Evolutionary conservation across 2,888 invertebrate species (phyloP), one percentile per base, ranked within the genome.

Genomic region (Asteroscopus sphinx): DNA sequence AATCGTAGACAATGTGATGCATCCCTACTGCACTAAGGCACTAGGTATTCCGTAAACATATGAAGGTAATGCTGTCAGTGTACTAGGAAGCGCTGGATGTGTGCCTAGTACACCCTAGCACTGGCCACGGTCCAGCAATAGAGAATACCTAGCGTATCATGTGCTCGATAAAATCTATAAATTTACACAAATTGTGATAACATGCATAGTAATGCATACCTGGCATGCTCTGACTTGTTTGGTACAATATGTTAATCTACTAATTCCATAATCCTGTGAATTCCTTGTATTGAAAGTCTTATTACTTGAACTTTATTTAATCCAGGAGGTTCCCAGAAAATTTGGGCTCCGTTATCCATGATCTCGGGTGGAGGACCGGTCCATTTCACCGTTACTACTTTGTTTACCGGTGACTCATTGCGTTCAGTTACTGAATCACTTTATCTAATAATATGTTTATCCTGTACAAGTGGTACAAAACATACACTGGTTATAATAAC

Each of bases 61-160:
- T 80, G 82, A 82, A 87, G 85, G 81, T 86, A 82, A 87, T 83
- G 76, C 80, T 81, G 81, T 80, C 80, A 82, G 77, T 88, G 77
- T 87, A 90, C 89, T 76, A 91, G 92, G 92, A 92, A 92, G 84
- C 81, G 85, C 78, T 92, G 92, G 92, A 87, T 65, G 54, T 61
- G 59, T 90, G 92, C 90, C 90, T 88, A 89, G 80, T 79, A 67
- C 64, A 74, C 71, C 76, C 79, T 68, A 71, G 57, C 61, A 73
- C 85, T 91, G 92, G 91, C 89, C 68, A 41, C 44, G 59, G 62
- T 88, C 91, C 92, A 92, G 85, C 72, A 54, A 75, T 75, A 78
- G 77, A 73, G 36, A 76, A 80, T 62, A 71, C 55, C 67, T 58
- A 71, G 56, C 67, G 48, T 60, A 70, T 79, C 61, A 61, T 59